Conservation (phyloP, 1,140 invertebrate genomes). For the Ceratina calcarata region DNA sequence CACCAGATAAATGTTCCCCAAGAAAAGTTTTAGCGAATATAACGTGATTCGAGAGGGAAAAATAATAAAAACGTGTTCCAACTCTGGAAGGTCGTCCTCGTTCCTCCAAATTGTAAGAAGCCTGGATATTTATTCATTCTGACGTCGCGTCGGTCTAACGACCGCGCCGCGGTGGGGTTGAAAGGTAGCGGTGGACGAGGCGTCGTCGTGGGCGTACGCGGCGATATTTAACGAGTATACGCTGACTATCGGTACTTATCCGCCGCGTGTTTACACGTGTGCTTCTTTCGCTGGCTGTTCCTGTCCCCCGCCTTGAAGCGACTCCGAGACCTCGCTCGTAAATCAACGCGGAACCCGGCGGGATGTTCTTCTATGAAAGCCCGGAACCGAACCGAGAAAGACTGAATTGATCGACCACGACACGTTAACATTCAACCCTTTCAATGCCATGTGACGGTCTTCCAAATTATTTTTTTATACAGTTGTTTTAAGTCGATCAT, state of each 20-base stretch:
- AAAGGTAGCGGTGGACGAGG: slow-evolving; percentile 29
- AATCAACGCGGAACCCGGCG: slow-evolving; percentile 57
- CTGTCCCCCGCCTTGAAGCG: slow-evolving; percentile 46
- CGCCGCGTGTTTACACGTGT: slow-evolving; percentile 57
- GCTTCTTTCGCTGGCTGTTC: slow-evolving; percentile 55
- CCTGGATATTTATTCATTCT: no score
- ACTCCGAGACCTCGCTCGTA: slow-evolving; percentile 46
- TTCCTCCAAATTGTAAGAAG: not conserved
- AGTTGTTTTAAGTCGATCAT: no score
- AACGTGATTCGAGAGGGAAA: no score
- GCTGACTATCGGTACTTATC: slow-evolving; percentile 62
- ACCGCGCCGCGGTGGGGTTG: slow-evolving; percentile 7
- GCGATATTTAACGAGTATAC: slow-evolving; percentile 61
- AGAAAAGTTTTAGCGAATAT: no score
- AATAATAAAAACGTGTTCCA: no score
- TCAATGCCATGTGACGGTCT: no score
- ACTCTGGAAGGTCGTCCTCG: not conserved
- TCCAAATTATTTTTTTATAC: no score
- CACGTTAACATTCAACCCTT: not conserved
- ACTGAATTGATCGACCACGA: not conserved
- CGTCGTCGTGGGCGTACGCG: slow-evolving; percentile 36
- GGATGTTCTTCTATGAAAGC: slow-evolving; percentile 39
- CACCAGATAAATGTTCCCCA: no score
- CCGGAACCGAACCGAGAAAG: not conserved
- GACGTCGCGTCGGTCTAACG: not conserved